Evolutionary conservation across 2,888 invertebrate species (phyloP), one percentile per base, ranked within the genome.

Genomic region (Leptarthrus brevirostris): DNA sequence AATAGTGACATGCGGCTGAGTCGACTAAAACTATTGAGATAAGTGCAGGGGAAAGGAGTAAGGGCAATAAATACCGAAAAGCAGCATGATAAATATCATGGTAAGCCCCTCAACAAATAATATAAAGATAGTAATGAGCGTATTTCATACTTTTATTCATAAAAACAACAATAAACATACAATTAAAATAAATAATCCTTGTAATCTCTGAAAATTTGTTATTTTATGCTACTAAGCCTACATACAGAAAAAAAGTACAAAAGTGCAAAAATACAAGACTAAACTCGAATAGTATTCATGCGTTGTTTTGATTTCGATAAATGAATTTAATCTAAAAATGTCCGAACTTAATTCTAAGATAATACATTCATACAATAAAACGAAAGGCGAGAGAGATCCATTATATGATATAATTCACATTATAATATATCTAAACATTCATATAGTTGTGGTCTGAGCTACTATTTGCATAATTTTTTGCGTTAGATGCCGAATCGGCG

Each of bases 151-250:
- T 40, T 40, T 12, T 40, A 40, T 12, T n/a, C n/a, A 12, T 40
- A 40, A 40, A 56, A 18, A 36, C 58, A 58, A 58, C 58, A 58
- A 34, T 40, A 58, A 36, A 58, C 58, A 40, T 18, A 34, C 18
- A 58, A 56, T 40, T 58, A 58, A 58, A 58, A 58, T 58, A 58
- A 58, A 58, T 58, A 58, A 20, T 58, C 6, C 26, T 58, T 58
- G 58, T 58, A 26, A 58, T 58, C 18, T 3, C 36, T 34, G 34
- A 58, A 36, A n/a, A 36, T 58, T 58, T 36, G 20, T 36, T 18
- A 34, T 58, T 16, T 36, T 58, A 58, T 36, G 18, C 34, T 14
- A 20, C 18, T 36, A 34, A 36, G 5, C 36, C n/a, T 58, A 58
- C 58, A 58, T 58, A 58, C 34, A 58, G 30, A 18, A 36, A 58